A percentile compares a stretch with the other conserved stretches of the same genome.
Conservation (phyloP, 2,888 invertebrate genomes). For the Anthoptus insignis region DNA sequence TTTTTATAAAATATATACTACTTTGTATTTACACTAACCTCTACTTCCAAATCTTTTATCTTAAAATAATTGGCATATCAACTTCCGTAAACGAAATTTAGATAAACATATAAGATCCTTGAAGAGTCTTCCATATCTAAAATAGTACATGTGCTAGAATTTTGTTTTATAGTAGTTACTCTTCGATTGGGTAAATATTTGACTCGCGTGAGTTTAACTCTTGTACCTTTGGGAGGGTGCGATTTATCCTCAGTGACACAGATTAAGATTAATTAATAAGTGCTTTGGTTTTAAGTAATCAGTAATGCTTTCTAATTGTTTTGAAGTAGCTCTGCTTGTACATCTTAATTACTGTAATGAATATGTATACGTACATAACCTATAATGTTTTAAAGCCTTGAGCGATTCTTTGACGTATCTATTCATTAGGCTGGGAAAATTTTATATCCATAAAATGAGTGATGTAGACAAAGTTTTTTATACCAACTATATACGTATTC, state of each 20-base stretch:
- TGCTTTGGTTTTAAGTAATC: slow-evolving; percentile 1
- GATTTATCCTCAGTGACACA: background rate
- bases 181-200: slow-evolving; percentile 67
- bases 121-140: slow-evolving; percentile 86
- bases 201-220: slow-evolving; percentile 53
- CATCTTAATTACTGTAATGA: background rate
- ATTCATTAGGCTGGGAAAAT: background rate
- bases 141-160: slow-evolving; percentile 78
- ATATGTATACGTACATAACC: slow-evolving; percentile 3
- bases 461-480: slow-evolving; percentile 21
- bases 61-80: slow-evolving; percentile 85
- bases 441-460: background rate
- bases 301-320: background rate
- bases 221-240: slow-evolving; percentile 28
- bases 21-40: slow-evolving; percentile 80
- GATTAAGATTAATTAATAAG: background rate
- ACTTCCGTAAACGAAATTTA: slow-evolving; percentile 82
- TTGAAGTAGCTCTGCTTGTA: background rate
- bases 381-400: background rate
- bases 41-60: slow-evolving; percentile 78
- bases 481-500: slow-evolving; percentile 20
- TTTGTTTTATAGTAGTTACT: slow-evolving; percentile 65
- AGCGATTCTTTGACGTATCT: background rate
- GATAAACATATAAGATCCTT: slow-evolving; percentile 71
- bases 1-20: slow-evolving; percentile 85